Percentiles rank a stretch among this genome's conserved stretches.
Evolutionary conservation across 2,888 invertebrate species (phyloP).

Genomic region (Tetragonula carbonaria): DNA sequence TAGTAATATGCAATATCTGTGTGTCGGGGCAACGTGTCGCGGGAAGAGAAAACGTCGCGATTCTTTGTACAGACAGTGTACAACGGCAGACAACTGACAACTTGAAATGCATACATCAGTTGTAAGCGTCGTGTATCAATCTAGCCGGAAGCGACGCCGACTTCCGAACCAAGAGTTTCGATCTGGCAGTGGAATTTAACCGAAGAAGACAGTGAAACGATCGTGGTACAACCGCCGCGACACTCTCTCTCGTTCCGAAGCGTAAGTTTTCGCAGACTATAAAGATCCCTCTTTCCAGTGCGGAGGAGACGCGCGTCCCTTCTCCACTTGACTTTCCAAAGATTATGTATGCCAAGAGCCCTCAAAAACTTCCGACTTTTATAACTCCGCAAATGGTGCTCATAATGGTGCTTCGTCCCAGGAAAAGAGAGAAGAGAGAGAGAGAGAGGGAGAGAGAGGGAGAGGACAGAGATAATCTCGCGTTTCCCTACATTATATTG

Average conservation of each 20-base stretch:
- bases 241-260: conserved; percentile 2
- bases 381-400: conserved; percentile 50
- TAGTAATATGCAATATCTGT: no score
- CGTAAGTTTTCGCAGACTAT: conserved; percentile 23
- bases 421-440: background rate
- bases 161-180: background rate
- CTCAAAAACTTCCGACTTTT: conserved; percentile 47
- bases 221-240: background rate
- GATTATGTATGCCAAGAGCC: conserved; percentile 47
- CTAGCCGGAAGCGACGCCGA: background rate
- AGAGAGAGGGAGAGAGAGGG: background rate
- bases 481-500: conserved; percentile 45
- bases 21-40: no score
- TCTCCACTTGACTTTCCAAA: conserved; percentile 29
- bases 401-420: conserved; percentile 34
- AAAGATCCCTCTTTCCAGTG: background rate
- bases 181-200: background rate
- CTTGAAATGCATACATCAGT: background rate
- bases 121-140: background rate
- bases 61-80: no score
- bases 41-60: no score
- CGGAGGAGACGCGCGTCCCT: background rate
- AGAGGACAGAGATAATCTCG: conserved; percentile 37
- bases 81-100: background rate
- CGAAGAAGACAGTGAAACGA: background rate